phyloP scores from a whole-genome alignment of 2,888 invertebrate genomes.

The Caenorhabditis macrosperma region DNA sequence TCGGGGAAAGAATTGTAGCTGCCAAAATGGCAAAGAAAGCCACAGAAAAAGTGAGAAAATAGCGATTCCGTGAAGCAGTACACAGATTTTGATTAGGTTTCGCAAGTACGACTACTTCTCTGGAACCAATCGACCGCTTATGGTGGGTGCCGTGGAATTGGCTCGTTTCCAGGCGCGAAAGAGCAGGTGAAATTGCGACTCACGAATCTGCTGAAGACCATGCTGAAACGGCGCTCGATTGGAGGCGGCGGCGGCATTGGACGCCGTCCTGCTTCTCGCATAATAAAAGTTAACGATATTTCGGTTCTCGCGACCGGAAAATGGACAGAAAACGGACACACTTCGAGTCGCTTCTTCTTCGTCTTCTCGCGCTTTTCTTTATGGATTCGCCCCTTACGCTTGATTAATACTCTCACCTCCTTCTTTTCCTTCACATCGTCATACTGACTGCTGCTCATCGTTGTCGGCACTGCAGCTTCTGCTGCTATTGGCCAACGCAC shows the following conservation, averaged over 20 bases:
- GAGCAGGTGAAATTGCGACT: too few species aligned
- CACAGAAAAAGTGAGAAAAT: too few species aligned
- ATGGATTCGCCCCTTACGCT: slow-evolving; percentile 3
- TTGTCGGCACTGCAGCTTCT: neutral
- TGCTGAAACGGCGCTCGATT: slow-evolving; percentile 19
- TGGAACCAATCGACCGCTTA: too few species aligned
- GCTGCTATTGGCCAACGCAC: slow-evolving; percentile 11
- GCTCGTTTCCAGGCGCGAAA: too few species aligned
- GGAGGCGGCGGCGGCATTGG: slow-evolving; percentile 23
- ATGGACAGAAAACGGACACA: neutral
- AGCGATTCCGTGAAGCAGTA: too few species aligned
- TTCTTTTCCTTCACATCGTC: slow-evolving; percentile 15
- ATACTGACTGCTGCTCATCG: slow-evolving; percentile 46
- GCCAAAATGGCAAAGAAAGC: too few species aligned
- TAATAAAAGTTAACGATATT: neutral
- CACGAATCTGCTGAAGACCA: slow-evolving; percentile 25
- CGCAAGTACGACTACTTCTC: too few species aligned
- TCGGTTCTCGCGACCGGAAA: neutral
- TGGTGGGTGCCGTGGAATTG: too few species aligned
- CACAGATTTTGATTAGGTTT: too few species aligned
- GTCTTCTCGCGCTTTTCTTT: neutral
- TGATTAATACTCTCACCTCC: slow-evolving; percentile 16
- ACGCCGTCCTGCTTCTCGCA: neutral
- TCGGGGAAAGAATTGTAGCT: neutral
- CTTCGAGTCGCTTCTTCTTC: slow-evolving; percentile 3